A percentile compares a stretch with the other conserved stretches of the same genome.
phyloP scores from a whole-genome alignment of 2,797 vertebrate species.

The Mus caroli region DNA sequence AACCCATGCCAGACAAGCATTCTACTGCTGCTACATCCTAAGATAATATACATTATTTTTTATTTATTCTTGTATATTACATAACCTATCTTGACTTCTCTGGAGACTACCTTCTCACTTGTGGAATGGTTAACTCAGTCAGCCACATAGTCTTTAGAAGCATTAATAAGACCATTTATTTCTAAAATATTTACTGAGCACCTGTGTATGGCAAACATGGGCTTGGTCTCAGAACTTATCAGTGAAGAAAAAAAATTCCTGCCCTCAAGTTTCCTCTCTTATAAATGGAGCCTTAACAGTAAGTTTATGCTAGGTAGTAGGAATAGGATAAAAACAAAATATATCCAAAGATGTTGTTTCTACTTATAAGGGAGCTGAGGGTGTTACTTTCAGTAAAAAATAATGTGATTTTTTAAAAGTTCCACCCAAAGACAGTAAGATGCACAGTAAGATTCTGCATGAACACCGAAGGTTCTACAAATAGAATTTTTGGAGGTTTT shows the following conservation, averaged over 20 bases:
- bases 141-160: background rate
- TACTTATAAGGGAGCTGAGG: background rate
- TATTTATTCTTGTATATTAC: background rate
- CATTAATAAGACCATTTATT: background rate
- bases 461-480: background rate
- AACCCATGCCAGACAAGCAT: background rate
- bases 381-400: conserved; percentile 44
- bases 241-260: conserved; percentile 26
- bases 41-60: background rate
- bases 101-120: conserved; percentile 16
- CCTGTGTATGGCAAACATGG: background rate
- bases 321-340: background rate
- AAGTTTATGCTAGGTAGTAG: background rate
- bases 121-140: background rate
- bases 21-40: background rate
- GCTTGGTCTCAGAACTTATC: background rate
- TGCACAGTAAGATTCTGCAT: background rate
- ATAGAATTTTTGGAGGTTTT: background rate
- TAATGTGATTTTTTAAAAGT: background rate
- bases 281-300: background rate
- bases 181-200: background rate
- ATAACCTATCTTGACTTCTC: background rate
- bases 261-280: background rate
- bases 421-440: background rate
- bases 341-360: background rate